These are phyloP conservation scores for Tapirus indicus DNA, from an alignment of 2,797 vertebrate species.

Conservation along the genomic window DNA sequence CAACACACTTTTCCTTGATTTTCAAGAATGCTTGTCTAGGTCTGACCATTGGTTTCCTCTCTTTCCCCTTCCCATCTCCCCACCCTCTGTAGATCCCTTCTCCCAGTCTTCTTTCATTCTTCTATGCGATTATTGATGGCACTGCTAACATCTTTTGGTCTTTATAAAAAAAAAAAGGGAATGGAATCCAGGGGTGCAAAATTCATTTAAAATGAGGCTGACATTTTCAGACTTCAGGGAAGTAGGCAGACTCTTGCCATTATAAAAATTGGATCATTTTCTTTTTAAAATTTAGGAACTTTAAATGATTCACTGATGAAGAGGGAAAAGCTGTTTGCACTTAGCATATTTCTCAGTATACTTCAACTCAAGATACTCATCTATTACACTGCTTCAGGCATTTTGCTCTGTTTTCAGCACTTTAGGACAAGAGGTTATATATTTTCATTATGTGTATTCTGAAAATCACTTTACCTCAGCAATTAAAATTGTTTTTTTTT, in stretches of 20 bases:
- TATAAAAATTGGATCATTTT: conserved; percentile 67
- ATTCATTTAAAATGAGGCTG: conserved; percentile 56
- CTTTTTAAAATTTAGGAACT: conserved; percentile 53
- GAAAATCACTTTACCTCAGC: conserved; percentile 34
- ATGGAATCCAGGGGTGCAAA: conserved; percentile 47
- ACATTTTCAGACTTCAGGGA: conserved; percentile 56
- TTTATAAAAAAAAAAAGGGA: conserved; percentile 5
- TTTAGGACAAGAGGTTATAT: conserved; percentile 16
- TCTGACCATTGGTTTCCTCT: not conserved
- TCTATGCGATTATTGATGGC: conserved; percentile 4
- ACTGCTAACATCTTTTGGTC: not conserved
- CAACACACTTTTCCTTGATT: not conserved
- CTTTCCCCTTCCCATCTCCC: not conserved
- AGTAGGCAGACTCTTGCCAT: conserved; percentile 39
- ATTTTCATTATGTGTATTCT: conserved; percentile 32
- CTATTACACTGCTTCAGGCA: not conserved
- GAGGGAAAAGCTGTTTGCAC: conserved; percentile 58
- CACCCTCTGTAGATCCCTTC: not conserved
- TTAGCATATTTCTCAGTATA: conserved; percentile 55
- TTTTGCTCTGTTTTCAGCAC: conserved; percentile 18
- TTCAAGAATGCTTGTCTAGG: not conserved
- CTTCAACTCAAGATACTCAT: conserved; percentile 8
- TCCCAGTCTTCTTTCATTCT: not conserved
- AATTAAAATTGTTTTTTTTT: not conserved
- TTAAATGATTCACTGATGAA: conserved; percentile 42